Evolutionary conservation across 2,888 invertebrate species (phyloP), one percentile per base, ranked within the genome.

Genomic region (Stenoptilia bipunctidactyla): DNA sequence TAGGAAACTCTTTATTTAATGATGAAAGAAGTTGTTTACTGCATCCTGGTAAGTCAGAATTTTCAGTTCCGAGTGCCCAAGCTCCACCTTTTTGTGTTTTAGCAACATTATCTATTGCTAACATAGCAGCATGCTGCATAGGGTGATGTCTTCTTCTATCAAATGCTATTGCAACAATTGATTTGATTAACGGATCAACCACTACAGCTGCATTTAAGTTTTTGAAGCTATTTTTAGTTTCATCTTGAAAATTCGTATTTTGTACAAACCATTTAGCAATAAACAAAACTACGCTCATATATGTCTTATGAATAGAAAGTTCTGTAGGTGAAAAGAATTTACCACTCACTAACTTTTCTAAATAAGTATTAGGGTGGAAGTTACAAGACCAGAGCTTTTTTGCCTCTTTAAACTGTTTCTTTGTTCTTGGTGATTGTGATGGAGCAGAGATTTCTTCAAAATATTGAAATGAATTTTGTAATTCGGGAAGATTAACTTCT

Each of bases 21-120:
- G 3, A 8, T 5, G 3, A 20, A 5, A 20, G 8, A 20, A 20
- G 20, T 20, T 20, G 4, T 20, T 20, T 20, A 20, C 20, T 20
- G 20, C 20, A 20, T 0, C 87, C 88, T 37, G 53, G 45, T 25
- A 50, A 48, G 9, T 45, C 45, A 0, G 14, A 33, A 20, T 53
- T 37, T 8, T 46, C 48, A 15, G 47, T 41, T 3, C 47, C 39
- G 1, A 41, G 45, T 3, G 43, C 47, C 89, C 90, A 93, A 1
- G 87, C 89, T 0, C 94, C 94, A 0, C 93, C 93, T 35, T 90
- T 88, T 74, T 96, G 96, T 3, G 89, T 87, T 55, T 85, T 87
- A 0, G 97, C 94, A 2, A 97, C 93, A 51, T 91, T 86, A 68
- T 97, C 96, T 40, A 97, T 86, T 8, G 91, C 92, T 27, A 94